Evolutionary conservation across 2,113 vertebrate species (phyloP).

Genomic region (Telmatochromis bifrenatus): DNA sequence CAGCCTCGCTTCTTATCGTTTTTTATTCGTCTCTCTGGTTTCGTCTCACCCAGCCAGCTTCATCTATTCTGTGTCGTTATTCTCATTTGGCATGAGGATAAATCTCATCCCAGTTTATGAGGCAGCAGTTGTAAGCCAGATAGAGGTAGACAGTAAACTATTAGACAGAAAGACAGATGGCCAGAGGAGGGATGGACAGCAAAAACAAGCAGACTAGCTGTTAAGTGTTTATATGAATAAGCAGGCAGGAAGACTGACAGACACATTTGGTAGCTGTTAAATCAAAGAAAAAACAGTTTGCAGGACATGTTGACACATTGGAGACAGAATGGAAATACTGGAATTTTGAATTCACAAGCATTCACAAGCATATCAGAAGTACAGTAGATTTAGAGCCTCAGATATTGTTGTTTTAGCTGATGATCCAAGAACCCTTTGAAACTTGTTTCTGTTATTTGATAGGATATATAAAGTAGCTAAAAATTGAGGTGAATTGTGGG

Average conservation of each 20-base stretch:
- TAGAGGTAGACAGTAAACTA: not conserved
- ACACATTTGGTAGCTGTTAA: not conserved
- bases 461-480: not conserved
- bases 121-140: conserved; percentile 21
- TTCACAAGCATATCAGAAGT: not conserved
- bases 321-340: not conserved
- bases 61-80: conserved; percentile 8
- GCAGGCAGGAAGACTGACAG: not conserved
- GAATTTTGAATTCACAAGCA: not conserved
- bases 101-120: conserved; percentile 42
- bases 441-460: not conserved
- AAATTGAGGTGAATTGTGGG: not conserved
- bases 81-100: conserved; percentile 35
- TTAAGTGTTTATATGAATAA: not conserved
- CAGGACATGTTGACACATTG: not conserved
- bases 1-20: not conserved
- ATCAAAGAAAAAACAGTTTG: not conserved
- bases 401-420: not conserved
- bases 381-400: not conserved
- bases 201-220: not conserved
- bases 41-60: not conserved
- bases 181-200: not conserved
- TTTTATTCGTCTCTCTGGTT: not conserved
- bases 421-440: not conserved
- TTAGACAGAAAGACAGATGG: conserved; percentile 26